Conservation (phyloP, 1,140 invertebrate species). For the Lepidurus couesii region DNA sequence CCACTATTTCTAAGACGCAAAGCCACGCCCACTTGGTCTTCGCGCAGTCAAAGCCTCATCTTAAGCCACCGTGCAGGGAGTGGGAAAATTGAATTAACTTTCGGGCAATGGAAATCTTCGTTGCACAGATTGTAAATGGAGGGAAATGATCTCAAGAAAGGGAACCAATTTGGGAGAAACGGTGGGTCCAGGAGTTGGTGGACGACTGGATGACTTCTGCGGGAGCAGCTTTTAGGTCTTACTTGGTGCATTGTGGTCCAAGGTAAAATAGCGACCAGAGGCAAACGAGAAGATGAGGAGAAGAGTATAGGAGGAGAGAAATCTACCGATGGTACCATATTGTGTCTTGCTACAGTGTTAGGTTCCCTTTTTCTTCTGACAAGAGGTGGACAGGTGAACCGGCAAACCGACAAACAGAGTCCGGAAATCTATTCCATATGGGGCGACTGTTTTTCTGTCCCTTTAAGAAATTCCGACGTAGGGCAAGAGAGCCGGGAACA, state of each 20-base stretch:
- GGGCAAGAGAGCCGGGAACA: no score
- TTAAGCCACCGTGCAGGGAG: no score
- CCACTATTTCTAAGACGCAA: background rate
- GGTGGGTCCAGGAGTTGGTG: background rate
- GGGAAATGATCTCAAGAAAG: no score
- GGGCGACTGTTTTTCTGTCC: background rate
- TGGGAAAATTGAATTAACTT: no score
- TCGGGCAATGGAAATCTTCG: no score
- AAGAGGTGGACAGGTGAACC: constrained; percentile 20
- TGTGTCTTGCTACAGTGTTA: background rate
- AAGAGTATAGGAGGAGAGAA: background rate
- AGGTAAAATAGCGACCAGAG: background rate
- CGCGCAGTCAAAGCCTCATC: background rate
- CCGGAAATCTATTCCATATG: constrained; percentile 3
- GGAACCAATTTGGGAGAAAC: background rate
- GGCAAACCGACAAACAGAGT: constrained; percentile 4
- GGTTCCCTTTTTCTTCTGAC: constrained; percentile 9
- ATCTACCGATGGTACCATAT: background rate
- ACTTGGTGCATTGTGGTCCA: constrained; percentile 13
- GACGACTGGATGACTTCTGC: constrained; percentile 17
- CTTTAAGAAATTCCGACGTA: no score
- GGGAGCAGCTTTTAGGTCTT: constrained; percentile 12
- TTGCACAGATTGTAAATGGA: no score
- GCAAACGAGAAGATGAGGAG: background rate
- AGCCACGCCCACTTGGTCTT: background rate